phyloP scores from a whole-genome alignment of 2,888 invertebrate species.

The Cheilosia variabilis region DNA sequence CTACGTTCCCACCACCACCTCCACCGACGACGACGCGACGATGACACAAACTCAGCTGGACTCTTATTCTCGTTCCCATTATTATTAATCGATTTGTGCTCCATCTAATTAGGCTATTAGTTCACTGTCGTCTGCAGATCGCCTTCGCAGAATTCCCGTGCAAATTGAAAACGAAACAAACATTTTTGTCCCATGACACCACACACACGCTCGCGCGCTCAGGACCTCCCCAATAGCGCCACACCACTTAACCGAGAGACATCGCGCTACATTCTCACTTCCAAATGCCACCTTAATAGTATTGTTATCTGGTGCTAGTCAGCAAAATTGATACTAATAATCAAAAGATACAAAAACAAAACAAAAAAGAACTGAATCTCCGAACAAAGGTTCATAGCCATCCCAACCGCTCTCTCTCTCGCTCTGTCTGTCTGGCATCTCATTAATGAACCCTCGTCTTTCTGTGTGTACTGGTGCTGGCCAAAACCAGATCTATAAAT shows the following conservation, averaged over 20 bases:
- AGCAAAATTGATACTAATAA: conserved; percentile 73
- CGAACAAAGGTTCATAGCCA: conserved; percentile 50
- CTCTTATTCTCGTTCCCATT: conserved; percentile 28
- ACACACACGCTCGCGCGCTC: conserved; percentile 14
- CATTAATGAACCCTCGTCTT: conserved; percentile 25
- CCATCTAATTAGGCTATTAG: conserved; percentile 74
- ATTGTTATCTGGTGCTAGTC: conserved; percentile 70
- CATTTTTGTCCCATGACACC: conserved; percentile 66
- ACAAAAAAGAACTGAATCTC: conserved; percentile 19
- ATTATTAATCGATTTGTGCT: conserved; percentile 72
- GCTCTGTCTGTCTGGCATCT: conserved; percentile 23
- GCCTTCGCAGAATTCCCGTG: conserved; percentile 64
- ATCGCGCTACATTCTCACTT: conserved; percentile 61
- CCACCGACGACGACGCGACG: neutral
- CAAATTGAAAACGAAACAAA: conserved; percentile 49
- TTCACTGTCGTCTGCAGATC: conserved; percentile 61
- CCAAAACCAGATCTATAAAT: conserved; percentile 67
- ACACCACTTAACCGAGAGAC: conserved; percentile 36
- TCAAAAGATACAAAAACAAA: conserved; percentile 13
- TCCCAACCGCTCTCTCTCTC: conserved; percentile 1
- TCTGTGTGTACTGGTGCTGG: conserved; percentile 6
- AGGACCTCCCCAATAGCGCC: conserved; percentile 71
- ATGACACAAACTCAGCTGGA: conserved; percentile 21
- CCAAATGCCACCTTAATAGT: conserved; percentile 58
- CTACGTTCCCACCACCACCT: conserved; percentile 1